Evolutionary conservation across 2,113 vertebrate genomes (phyloP).

Genomic region (Aramus guarauna): DNA sequence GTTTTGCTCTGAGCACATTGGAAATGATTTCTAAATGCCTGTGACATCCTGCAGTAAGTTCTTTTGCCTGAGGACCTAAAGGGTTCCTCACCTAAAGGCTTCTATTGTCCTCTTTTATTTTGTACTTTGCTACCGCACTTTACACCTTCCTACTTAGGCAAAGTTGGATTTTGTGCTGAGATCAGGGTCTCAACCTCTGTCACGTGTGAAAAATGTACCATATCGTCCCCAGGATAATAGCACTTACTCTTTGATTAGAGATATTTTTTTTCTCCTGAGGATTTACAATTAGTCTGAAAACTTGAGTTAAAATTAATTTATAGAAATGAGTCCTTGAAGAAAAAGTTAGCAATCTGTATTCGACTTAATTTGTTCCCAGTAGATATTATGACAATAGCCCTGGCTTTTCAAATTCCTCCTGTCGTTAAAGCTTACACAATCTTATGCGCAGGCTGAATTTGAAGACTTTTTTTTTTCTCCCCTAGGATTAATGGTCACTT

Average conservation of each 20-base stretch:
- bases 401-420: not conserved
- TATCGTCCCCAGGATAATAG: slow-evolving; percentile 19
- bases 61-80: not conserved
- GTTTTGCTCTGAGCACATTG: not conserved
- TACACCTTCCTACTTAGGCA: not conserved
- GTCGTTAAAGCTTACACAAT: not conserved
- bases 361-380: not conserved
- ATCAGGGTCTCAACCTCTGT: slow-evolving; percentile 41
- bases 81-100: not conserved
- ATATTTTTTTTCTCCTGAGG: not conserved
- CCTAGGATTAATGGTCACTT: slow-evolving; percentile 19
- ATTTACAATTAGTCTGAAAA: slow-evolving; percentile 41
- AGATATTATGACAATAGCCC: not conserved
- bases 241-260: slow-evolving; percentile 31
- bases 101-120: not conserved
- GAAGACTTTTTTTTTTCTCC: not conserved
- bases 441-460: not conserved
- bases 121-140: not conserved
- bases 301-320: slow-evolving; percentile 25
- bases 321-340: slow-evolving; percentile 30
- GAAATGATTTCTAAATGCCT: not conserved
- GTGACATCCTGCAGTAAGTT: not conserved
- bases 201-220: slow-evolving; percentile 47
- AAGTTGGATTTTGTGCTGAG: slow-evolving; percentile 15
- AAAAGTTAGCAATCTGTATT: not conserved